phyloP scores from a whole-genome alignment of 2,888 invertebrate genomes.

The Taenaris catops region DNA sequence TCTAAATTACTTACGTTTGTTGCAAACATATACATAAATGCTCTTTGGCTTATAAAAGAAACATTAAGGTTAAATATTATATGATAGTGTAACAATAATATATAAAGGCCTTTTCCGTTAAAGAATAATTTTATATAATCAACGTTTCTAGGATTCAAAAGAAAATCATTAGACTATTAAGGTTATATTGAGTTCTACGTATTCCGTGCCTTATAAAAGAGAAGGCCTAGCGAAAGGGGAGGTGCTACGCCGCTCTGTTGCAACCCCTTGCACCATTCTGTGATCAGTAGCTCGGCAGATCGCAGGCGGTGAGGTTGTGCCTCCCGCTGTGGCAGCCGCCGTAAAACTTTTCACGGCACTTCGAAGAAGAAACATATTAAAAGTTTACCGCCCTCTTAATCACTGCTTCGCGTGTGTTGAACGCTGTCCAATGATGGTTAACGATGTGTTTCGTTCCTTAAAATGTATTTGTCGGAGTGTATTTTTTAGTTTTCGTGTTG shows the following conservation, averaged over 20 bases:
- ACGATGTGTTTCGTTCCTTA: conserved; percentile 48
- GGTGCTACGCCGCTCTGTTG: conserved; percentile 44
- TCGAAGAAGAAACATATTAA: conserved; percentile 49
- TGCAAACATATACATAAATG: no score
- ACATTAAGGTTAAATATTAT: not conserved
- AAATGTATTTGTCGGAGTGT: conserved; percentile 27
- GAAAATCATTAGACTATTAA: conserved; percentile 28
- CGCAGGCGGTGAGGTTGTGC: conserved; percentile 41
- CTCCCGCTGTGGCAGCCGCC: conserved; percentile 29
- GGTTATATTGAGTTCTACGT: conserved; percentile 48
- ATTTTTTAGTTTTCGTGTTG: conserved; percentile 19
- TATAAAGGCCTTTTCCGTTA: conserved; percentile 2
- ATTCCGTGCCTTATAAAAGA: conserved; percentile 43
- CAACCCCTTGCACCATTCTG: conserved; percentile 35
- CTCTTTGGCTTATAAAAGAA: not conserved
- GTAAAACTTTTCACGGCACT: conserved; percentile 71
- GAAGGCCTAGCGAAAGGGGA: conserved; percentile 55
- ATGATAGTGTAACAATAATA: conserved; percentile 1
- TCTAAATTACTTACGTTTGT: no score
- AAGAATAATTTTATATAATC: conserved; percentile 3
- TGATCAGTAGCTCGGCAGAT: conserved; percentile 53
- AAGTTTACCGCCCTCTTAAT: conserved; percentile 55
- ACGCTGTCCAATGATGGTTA: conserved; percentile 45
- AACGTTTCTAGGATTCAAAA: conserved; percentile 13
- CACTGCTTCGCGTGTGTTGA: conserved; percentile 65